Evolutionary conservation across 2,888 invertebrate species (phyloP).

Genomic region (Ophion ventricosus): DNA sequence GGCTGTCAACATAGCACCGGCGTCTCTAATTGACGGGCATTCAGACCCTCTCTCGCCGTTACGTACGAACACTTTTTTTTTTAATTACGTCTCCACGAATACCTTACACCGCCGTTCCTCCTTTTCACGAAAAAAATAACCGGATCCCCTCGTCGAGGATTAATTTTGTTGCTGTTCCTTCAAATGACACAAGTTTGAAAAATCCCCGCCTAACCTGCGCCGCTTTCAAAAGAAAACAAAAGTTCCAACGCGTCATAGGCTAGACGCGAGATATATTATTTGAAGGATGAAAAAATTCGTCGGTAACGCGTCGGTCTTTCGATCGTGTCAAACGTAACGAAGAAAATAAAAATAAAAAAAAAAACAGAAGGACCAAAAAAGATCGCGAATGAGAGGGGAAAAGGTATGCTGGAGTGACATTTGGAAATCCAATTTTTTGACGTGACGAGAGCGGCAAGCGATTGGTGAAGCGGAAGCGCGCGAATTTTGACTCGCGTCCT

Average conservation of each 20-base stretch:
- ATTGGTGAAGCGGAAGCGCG: slow-evolving; percentile 4
- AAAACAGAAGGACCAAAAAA: slow-evolving; percentile 2
- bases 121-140: slow-evolving; percentile 24
- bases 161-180: slow-evolving; percentile 15
- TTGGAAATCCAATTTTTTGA: slow-evolving; percentile 52
- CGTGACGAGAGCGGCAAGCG: slow-evolving; percentile 11
- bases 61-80: slow-evolving; percentile 40
- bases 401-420: slow-evolving; percentile 56
- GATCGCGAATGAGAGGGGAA: slow-evolving; percentile 18
- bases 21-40: slow-evolving; percentile 54
- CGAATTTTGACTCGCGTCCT: slow-evolving; percentile 43
- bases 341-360: too few species aligned
- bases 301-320: slow-evolving; percentile 9
- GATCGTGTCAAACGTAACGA: slow-evolving; percentile 1
- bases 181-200: background rate
- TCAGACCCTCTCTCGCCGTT: slow-evolving; percentile 34
- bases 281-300: slow-evolving; percentile 16
- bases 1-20: slow-evolving; percentile 54
- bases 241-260: background rate
- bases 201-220: slow-evolving; percentile 11
- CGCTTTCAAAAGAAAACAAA: background rate
- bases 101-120: background rate
- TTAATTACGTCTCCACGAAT: slow-evolving; percentile 46
- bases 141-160: background rate
- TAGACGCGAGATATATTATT: slow-evolving; percentile 25